A percentile compares a stretch with the other conserved stretches of the same genome.
Conservation (phyloP, 2,888 invertebrate species). For the Lepidocyrtoides sp. region DNA sequence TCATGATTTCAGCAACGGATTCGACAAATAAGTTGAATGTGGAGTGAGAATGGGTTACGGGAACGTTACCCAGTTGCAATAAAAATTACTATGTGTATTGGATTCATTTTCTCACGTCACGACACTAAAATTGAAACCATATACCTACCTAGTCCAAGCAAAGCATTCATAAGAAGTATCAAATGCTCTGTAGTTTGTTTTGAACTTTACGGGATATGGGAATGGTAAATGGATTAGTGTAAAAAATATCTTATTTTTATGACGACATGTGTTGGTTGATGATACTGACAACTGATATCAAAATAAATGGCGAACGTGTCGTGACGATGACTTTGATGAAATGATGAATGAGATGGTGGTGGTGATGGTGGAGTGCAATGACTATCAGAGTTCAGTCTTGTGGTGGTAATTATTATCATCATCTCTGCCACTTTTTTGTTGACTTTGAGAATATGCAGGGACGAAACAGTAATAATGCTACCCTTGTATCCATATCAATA, state of each 20-base stretch:
- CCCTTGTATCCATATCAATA: not conserved
- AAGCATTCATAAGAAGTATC: not conserved
- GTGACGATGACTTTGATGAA: constrained; percentile 26
- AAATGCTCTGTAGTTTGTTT: not conserved
- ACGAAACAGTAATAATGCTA: not conserved
- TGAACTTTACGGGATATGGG: not conserved
- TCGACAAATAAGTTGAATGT: not conserved
- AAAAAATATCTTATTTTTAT: not conserved
- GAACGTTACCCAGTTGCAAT: not conserved
- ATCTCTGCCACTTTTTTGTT: not conserved
- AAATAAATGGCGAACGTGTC: not conserved
- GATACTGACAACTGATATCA: not conserved
- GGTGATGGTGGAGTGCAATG: not conserved
- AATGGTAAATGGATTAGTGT: not conserved
- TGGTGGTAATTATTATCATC: not conserved
- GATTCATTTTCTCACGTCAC: not conserved
- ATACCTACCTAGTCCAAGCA: not conserved
- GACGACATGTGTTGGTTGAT: not conserved
- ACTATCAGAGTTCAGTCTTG: not conserved
- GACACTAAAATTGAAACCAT: not conserved
- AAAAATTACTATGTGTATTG: too few relatives aligned
- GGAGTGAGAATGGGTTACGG: not conserved
- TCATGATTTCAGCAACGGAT: not conserved
- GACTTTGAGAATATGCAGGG: not conserved
- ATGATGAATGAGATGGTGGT: not conserved